Conservation (phyloP, 2,113 vertebrate species). For the Sprattus sprattus region DNA sequence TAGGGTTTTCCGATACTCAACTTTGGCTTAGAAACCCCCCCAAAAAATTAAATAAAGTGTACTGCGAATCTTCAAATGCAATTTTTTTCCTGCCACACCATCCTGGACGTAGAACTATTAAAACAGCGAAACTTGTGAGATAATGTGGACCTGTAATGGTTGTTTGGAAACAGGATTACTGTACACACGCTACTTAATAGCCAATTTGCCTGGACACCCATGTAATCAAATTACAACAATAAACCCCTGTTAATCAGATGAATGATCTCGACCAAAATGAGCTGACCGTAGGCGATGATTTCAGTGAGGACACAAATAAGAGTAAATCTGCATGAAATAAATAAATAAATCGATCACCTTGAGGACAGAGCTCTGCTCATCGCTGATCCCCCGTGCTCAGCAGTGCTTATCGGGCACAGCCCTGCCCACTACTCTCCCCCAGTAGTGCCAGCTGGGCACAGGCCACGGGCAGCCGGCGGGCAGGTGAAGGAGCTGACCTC, state of each 20-base stretch:
- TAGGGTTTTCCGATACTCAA: conserved; percentile 24
- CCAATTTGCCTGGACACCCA: conserved; percentile 11
- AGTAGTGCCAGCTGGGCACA: conserved; percentile 65
- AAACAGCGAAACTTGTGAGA: not conserved
- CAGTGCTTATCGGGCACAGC: conserved; percentile 50
- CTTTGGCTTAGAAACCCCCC: conserved; percentile 3
- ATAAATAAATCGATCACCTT: conserved; percentile 57
- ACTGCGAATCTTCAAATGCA: not conserved
- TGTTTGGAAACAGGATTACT: conserved; percentile 5
- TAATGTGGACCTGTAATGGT: not conserved
- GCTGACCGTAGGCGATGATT: conserved; percentile 1
- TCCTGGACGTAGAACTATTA: not conserved
- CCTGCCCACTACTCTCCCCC: conserved; percentile 45
- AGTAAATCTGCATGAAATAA: not conserved
- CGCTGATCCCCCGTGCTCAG: conserved; percentile 41
- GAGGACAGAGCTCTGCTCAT: conserved; percentile 60
- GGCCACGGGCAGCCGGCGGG: conserved; percentile 62
- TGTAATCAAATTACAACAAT: conserved; percentile 22
- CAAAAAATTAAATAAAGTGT: not conserved
- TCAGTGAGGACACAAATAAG: not conserved
- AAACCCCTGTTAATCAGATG: not conserved
- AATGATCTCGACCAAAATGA: not conserved
- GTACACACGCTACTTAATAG: not conserved
- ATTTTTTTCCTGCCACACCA: not conserved
- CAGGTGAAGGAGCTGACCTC: conserved; percentile 57